Conservation (phyloP, 2,888 invertebrate species). For the Troides oblongomaculatus region DNA sequence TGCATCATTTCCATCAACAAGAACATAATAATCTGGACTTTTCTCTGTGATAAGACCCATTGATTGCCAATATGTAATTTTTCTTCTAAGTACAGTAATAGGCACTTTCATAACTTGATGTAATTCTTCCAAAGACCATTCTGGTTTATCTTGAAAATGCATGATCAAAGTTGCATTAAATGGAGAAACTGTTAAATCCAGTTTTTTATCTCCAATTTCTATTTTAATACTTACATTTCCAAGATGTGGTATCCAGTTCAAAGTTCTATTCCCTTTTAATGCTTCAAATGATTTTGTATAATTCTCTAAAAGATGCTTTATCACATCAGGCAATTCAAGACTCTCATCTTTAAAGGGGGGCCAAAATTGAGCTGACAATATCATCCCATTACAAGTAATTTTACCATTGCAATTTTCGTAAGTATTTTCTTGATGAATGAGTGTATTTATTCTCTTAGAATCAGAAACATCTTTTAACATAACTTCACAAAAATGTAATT, state of each 20-base stretch:
- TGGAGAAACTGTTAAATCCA: slow-evolving; percentile 92
- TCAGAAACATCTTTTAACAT: slow-evolving; percentile 99
- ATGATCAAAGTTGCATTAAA: slow-evolving; percentile 96
- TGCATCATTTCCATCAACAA: slow-evolving; percentile 83
- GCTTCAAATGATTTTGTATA: slow-evolving; percentile 95
- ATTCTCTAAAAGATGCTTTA: slow-evolving; percentile 89
- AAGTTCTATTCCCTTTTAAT: slow-evolving; percentile 93
- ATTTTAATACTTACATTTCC: slow-evolving; percentile 95
- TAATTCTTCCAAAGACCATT: slow-evolving; percentile 93
- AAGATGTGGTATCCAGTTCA: slow-evolving; percentile 96
- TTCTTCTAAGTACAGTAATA: slow-evolving; percentile 89
- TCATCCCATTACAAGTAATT: slow-evolving; percentile 84
- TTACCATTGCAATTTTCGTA: slow-evolving; percentile 62
- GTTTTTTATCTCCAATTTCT: slow-evolving; percentile 89
- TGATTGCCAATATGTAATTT: slow-evolving; percentile 97
- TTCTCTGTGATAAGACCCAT: slow-evolving; percentile 91
- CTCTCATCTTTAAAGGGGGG: slow-evolving; percentile 97
- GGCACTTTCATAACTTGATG: slow-evolving; percentile 93
- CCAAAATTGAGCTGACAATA: slow-evolving; percentile 99
- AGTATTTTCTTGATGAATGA: slow-evolving; percentile 87
- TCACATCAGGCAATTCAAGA: slow-evolving; percentile 89
- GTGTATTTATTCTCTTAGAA: slow-evolving; percentile 94
- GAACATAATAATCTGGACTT: slow-evolving; percentile 85
- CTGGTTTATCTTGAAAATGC: slow-evolving; percentile 92
- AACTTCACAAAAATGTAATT: slow-evolving; percentile 97